phyloP scores from a whole-genome alignment of 2,113 vertebrate species.

The Excalfactoria chinensis region DNA sequence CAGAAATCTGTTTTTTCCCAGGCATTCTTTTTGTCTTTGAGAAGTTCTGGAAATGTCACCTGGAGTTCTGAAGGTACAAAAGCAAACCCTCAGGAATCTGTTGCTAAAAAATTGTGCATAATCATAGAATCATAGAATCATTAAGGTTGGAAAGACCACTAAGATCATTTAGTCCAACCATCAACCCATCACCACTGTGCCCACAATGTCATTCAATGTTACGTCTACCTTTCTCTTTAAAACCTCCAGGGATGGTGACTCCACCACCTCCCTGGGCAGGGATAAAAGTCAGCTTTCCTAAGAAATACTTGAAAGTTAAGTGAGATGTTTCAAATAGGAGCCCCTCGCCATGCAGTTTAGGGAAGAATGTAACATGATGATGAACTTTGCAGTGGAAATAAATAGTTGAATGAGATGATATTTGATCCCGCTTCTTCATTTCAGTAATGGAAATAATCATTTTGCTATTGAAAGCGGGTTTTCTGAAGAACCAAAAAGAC shows the following conservation, averaged over 20 bases:
- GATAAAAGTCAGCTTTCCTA: background rate
- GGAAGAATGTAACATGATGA: background rate
- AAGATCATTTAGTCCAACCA: no score
- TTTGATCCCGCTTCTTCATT: background rate
- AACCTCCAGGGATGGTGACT: no score
- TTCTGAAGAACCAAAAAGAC: background rate
- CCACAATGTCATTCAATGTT: no score
- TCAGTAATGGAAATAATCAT: background rate
- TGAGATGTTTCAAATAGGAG: background rate
- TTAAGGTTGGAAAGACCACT: no score
- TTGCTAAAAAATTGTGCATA: background rate
- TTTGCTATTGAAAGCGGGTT: background rate
- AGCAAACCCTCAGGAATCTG: background rate
- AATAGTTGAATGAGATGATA: background rate
- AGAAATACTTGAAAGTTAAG: background rate
- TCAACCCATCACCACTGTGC: no score
- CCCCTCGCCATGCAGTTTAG: background rate
- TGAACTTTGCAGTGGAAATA: background rate
- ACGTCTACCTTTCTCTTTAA: no score
- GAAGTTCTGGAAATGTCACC: background rate
- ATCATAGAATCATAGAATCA: no score
- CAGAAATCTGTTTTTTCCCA: background rate
- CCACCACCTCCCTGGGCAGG: no score
- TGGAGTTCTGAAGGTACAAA: background rate
- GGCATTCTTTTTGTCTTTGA: background rate